Conservation (phyloP, 2,113 vertebrate genomes). For the Misgurnus mizolepis region DNA sequence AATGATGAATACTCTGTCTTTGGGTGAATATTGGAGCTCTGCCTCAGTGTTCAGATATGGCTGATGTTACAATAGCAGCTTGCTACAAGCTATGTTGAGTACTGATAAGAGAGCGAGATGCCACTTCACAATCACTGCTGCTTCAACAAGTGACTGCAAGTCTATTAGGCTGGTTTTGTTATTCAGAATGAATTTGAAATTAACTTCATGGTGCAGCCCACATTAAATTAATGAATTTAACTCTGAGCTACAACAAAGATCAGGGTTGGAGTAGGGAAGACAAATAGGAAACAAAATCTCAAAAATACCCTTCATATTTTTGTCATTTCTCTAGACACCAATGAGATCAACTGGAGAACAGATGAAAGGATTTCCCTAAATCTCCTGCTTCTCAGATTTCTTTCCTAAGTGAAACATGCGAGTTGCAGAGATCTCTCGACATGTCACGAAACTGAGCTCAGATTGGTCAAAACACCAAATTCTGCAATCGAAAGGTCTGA, state of each 20-base stretch:
- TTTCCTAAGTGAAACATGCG: no score
- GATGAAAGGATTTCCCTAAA: no score
- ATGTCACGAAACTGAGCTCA: no score
- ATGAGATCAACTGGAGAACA: no score
- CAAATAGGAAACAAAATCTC: neutral
- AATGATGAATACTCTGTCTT: slow-evolving; percentile 30
- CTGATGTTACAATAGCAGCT: slow-evolving; percentile 26
- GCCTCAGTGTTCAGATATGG: slow-evolving; percentile 33
- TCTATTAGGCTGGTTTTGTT: neutral
- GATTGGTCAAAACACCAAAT: no score
- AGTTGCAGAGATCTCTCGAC: no score
- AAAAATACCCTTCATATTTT: no score
- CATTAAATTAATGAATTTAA: neutral
- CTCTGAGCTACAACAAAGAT: neutral
- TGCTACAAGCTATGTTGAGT: slow-evolving; percentile 33
- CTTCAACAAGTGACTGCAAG: slow-evolving; percentile 12
- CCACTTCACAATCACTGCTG: slow-evolving; percentile 4
- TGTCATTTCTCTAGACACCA: no score
- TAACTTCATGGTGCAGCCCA: neutral
- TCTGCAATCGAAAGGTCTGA: no score
- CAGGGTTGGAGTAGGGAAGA: neutral
- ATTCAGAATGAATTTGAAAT: neutral
- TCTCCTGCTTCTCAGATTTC: no score
- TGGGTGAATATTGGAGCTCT: neutral
- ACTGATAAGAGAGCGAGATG: slow-evolving; percentile 14